phyloP scores from a whole-genome alignment of 2,797 vertebrate species.

The Artibeus lituratus region DNA sequence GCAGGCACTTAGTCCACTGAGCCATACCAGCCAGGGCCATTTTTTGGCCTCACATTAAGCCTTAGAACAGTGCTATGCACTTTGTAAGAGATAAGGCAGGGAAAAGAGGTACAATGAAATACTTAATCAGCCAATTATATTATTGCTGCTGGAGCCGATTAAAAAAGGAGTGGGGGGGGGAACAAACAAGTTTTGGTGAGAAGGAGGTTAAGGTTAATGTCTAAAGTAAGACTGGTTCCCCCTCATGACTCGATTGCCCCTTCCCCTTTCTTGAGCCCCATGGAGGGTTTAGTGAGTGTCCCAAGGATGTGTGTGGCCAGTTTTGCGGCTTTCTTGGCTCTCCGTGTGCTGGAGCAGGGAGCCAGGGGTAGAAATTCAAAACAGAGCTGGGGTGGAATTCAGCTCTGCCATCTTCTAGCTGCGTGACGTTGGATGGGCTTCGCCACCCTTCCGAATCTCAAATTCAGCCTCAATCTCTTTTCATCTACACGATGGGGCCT shows the following conservation, averaged over 20 bases:
- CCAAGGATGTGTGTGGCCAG: not conserved
- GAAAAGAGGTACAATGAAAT: slow-evolving; percentile 33
- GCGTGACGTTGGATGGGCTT: too few relatives aligned
- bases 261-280: fast-evolving
- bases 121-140: slow-evolving; percentile 56
- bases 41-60: not conserved
- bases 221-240: not conserved
- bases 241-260: not conserved
- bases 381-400: not conserved
- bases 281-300: not conserved
- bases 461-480: not conserved
- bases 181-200: not conserved
- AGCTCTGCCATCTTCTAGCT: not conserved
- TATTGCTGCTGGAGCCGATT: not conserved
- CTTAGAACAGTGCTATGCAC: not conserved
- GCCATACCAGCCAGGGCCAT: too few relatives aligned
- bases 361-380: not conserved
- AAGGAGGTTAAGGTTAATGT: not conserved
- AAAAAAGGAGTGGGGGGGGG: not conserved
- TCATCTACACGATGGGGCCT: not conserved
- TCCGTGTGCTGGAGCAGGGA: fast-evolving
- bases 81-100: slow-evolving; percentile 3
- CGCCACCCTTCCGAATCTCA: not conserved
- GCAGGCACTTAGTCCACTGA: too few relatives aligned
- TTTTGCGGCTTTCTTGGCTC: not conserved